phyloP scores from a whole-genome alignment of 2,113 vertebrate species.

The Ceyx cyanopectus region DNA sequence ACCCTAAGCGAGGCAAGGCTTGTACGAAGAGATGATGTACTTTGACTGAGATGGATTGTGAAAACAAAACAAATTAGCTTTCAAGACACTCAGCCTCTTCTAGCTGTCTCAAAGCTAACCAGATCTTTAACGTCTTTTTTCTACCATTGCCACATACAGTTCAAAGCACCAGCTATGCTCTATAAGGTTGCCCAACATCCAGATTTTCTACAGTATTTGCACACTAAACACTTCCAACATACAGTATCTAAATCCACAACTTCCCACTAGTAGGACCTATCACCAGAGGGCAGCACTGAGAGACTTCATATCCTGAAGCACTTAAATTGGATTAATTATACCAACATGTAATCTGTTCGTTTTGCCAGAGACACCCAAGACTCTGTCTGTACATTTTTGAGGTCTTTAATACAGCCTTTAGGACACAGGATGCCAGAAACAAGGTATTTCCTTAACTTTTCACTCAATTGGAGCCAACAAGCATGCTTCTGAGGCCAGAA shows the following conservation, averaged over 20 bases:
- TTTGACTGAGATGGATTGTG: not conserved
- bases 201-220: not conserved
- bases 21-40: not conserved
- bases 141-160: not conserved
- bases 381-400: not conserved
- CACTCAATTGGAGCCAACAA: not conserved
- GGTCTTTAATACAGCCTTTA: not conserved
- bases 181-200: not conserved
- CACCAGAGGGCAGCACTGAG: not conserved
- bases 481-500: not conserved
- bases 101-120: not conserved
- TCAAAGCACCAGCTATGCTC: not conserved
- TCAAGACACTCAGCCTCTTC: not conserved
- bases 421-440: not conserved
- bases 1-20: conserved; percentile 18
- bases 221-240: not conserved
- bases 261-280: not conserved
- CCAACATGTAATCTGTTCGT: not conserved
- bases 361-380: not conserved
- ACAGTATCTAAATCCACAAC: not conserved
- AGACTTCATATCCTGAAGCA: not conserved
- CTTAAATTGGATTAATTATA: not conserved
- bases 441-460: not conserved
- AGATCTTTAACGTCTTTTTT: not conserved
- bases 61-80: conserved; percentile 14